Evolutionary conservation across 2,113 vertebrate genomes (phyloP).

Genomic region (Chaetorhynchus papuensis): DNA sequence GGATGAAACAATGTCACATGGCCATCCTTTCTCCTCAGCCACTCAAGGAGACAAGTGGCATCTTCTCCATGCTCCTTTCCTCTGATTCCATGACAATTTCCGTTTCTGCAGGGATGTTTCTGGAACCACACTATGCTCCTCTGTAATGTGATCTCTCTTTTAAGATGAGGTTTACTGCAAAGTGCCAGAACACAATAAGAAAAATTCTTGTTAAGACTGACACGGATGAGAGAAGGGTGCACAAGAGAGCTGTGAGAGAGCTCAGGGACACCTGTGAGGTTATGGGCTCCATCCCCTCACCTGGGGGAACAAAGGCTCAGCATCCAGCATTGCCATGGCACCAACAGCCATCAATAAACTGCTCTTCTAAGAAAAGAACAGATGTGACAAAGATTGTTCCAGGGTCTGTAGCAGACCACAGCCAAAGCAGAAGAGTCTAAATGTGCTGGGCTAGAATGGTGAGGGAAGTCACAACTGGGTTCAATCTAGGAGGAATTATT

Average conservation of each 20-base stretch:
- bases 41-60: neutral
- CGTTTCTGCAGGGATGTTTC: neutral
- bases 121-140: neutral
- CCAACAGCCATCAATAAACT: neutral
- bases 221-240: neutral
- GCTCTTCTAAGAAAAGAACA: conserved; percentile 41
- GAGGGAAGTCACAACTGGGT: conserved; percentile 56
- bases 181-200: neutral
- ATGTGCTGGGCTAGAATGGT: conserved; percentile 31
- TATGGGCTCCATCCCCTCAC: neutral
- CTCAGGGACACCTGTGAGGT: neutral
- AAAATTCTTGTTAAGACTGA: neutral
- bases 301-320: conserved; percentile 39
- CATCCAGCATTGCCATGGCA: neutral
- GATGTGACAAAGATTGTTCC: conserved; percentile 59
- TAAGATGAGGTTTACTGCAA: neutral
- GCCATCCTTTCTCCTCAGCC: neutral
- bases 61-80: neutral
- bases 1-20: neutral
- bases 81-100: neutral
- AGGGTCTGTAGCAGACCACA: conserved; percentile 30
- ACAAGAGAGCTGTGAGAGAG: neutral
- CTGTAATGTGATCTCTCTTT: neutral
- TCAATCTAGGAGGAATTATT: conserved; percentile 57
- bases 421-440: conserved; percentile 55